Conservation (phyloP, 2,888 invertebrate genomes). For the Euproctis similis region DNA sequence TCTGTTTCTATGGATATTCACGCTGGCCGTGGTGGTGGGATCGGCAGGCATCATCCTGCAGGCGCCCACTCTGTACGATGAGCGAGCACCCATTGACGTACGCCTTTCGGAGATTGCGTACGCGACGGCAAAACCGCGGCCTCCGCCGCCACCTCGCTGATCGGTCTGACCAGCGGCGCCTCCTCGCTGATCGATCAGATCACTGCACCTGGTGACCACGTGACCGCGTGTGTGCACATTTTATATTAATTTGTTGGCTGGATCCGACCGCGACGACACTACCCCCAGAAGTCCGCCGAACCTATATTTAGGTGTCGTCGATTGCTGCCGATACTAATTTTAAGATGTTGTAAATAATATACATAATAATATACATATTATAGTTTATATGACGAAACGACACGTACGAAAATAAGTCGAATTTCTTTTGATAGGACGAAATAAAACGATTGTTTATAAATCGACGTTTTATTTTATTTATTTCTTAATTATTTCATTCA, state of each 20-base stretch:
- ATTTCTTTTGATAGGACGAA: conserved; percentile 73
- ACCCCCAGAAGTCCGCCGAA: conserved; percentile 23
- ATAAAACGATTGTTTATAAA: conserved; percentile 61
- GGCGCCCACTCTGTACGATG: conserved; percentile 95
- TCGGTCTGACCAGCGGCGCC: conserved; percentile 10
- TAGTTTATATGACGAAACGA: conserved; percentile 65
- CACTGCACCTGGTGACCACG: background rate
- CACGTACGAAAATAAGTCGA: conserved; percentile 61
- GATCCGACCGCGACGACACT: conserved; percentile 19
- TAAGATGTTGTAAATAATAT: conserved; percentile 49
- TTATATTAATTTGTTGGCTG: conserved; percentile 26
- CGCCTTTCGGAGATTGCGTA: conserved; percentile 92
- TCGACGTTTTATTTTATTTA: conserved; percentile 1
- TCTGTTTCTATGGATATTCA: conserved; percentile 97
- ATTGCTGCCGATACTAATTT: conserved; percentile 26
- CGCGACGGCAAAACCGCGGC: conserved; percentile 88
- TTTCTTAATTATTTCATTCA: background rate
- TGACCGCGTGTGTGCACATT: conserved; percentile 10
- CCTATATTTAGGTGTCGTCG: conserved; percentile 24
- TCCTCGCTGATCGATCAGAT: no score
- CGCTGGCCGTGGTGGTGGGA: conserved; percentile 94
- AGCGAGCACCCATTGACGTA: conserved; percentile 90
- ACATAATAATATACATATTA: conserved; percentile 51
- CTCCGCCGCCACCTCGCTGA: conserved; percentile 53
- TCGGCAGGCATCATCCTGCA: conserved; percentile 95